Evolutionary conservation across 2,113 vertebrate species (phyloP), one percentile per base, ranked within the genome.

Genomic region (Psilopsiagon aurifrons): DNA sequence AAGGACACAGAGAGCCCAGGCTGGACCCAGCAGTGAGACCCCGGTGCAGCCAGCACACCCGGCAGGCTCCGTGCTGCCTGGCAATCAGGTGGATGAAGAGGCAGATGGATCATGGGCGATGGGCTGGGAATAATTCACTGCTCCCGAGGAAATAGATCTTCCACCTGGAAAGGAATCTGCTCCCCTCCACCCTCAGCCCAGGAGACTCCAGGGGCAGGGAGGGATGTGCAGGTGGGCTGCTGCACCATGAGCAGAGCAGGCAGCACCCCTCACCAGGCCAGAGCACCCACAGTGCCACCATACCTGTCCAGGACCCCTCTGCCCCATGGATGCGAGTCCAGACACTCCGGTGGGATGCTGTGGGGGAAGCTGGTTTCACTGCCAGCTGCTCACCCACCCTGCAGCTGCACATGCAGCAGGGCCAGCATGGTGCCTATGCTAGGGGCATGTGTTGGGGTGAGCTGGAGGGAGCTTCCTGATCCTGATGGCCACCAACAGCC

Each of bases 111-210:
- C 3, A 31, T 0, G 1, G 79, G 90, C 0, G 75, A 94, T 17
- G 8, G 90, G 63, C 83, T 18, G 59, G 37, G 41, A 71, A 93
- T 96, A 97, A 96, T 94, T 94, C 85, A 69, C 44, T 86, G 85
- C 94, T 93, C 57, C 67, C 1, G 4, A 83, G 70, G 43, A 94
- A 75, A 90, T 59, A 90, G 93, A 88, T 83, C 85, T 75, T 96
- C 92, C 92, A 79, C 79, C 92, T 90, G 96, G 96, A 96, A 97
- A 90, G 92, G 92, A 94, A 96, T 97, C 88, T 82, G 35, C 27
- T 3, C 25, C 60, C 6, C 88, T 91, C 85, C 88, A 0, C 95
- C 87, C 92, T 93, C 70, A 91, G 43, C 73, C 7, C 74, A 69
- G 54, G 49, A 79, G 60, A 35, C 83, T 92, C 57, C 44, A 69